Conservation (phyloP, 2,888 invertebrate species). For the Megaustenia siamemsis region DNA sequence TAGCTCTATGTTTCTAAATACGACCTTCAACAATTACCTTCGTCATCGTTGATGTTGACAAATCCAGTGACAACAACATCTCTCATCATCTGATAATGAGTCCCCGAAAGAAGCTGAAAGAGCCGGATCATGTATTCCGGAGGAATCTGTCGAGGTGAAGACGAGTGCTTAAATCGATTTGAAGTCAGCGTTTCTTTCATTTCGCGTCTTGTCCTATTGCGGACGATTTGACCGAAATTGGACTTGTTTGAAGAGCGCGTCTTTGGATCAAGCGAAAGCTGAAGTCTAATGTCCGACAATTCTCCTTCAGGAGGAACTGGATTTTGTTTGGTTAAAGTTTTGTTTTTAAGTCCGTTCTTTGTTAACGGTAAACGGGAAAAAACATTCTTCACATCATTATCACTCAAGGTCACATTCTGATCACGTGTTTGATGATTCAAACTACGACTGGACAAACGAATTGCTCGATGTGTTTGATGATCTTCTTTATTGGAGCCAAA, state of each 20-base stretch:
- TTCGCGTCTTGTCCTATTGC: not conserved
- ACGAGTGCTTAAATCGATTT: not conserved
- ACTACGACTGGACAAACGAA: not conserved
- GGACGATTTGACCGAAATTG: not conserved
- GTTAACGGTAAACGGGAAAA: not conserved
- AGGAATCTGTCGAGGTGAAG: not conserved
- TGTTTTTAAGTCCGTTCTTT: not conserved
- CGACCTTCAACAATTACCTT: not conserved
- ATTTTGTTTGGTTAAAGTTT: not conserved
- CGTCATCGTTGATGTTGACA: constrained; percentile 11
- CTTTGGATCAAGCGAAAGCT: not conserved
- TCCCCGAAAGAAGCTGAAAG: constrained; percentile 8
- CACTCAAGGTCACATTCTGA: no score
- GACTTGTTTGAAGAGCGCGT: not conserved
- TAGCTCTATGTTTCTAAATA: no score
- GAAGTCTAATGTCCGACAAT: not conserved
- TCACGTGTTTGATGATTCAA: no score
- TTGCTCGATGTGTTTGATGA: not conserved
- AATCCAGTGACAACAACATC: constrained; percentile 18
- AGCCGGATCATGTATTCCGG: constrained; percentile 29
- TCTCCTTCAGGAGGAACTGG: not conserved
- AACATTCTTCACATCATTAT: no score
- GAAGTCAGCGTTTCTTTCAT: not conserved
- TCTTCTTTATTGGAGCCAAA: not conserved
- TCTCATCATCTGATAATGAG: not conserved